A percentile compares a stretch with the other conserved stretches of the same genome.
Evolutionary conservation across 2,888 invertebrate genomes (phyloP).

Genomic region (Noctua fimbriata): DNA sequence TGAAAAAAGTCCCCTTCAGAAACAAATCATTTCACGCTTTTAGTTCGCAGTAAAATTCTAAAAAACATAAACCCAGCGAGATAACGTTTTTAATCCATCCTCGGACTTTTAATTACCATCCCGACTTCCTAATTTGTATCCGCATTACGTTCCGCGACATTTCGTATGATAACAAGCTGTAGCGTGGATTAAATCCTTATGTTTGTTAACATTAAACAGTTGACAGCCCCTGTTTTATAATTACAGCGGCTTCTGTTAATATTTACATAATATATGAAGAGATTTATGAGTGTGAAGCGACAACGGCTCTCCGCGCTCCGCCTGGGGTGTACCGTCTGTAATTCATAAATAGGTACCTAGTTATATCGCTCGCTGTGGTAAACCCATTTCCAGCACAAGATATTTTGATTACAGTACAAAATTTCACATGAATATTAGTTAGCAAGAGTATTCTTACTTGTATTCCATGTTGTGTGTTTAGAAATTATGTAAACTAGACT

Average conservation of each 20-base stretch:
- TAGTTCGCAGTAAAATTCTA: constrained; percentile 15
- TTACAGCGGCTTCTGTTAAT: constrained; percentile 59
- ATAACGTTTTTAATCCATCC: constrained; percentile 51
- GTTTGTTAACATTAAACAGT: constrained; percentile 58
- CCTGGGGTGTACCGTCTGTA: constrained; percentile 30
- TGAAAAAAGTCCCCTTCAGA: neutral
- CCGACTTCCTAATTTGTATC: constrained; percentile 60
- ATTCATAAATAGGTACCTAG: constrained; percentile 37
- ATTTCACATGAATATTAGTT: constrained; percentile 28
- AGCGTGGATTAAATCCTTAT: constrained; percentile 56
- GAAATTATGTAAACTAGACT: constrained; percentile 11
- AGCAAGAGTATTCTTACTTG: neutral
- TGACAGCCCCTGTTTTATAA: constrained; percentile 60
- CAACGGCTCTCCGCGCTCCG: constrained; percentile 34
- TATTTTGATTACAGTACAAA: constrained; percentile 34
- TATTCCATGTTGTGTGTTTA: neutral
- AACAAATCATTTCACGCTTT: constrained; percentile 12
- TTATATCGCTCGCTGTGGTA: constrained; percentile 20
- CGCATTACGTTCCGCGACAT: constrained; percentile 51
- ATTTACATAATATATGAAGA: constrained; percentile 61
- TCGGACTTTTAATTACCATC: constrained; percentile 57
- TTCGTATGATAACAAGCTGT: constrained; percentile 46
- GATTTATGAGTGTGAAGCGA: constrained; percentile 57
- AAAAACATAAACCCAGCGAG: constrained; percentile 28
- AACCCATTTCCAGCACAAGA: constrained; percentile 38